Conservation (phyloP, 2,113 vertebrate genomes). For the Tauraco erythrolophus region DNA sequence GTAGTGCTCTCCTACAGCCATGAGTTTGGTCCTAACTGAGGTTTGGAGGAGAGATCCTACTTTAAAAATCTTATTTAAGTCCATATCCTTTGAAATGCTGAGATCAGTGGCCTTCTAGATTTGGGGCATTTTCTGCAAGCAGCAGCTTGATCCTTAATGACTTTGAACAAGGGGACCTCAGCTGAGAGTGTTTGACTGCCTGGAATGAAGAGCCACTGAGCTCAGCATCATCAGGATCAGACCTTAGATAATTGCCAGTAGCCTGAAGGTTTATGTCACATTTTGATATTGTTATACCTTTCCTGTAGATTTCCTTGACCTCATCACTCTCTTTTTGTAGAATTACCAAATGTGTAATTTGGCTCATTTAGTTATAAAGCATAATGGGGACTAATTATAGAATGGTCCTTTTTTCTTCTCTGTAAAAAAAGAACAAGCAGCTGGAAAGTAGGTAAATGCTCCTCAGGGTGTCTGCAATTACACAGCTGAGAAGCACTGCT, state of each 20-base stretch:
- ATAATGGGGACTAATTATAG: not conserved
- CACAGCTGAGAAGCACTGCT: not conserved
- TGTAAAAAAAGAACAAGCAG: not conserved
- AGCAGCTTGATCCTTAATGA: not conserved
- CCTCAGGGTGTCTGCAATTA: not conserved
- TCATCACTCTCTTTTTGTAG: not conserved
- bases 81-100: not conserved
- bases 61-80: not conserved
- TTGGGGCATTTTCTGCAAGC: not conserved
- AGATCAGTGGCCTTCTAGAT: not conserved
- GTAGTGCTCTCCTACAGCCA: not conserved
- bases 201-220: not conserved
- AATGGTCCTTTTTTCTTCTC: not conserved
- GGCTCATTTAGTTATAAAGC: not conserved
- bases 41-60: not conserved
- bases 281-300: not conserved
- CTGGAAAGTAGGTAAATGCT: not conserved
- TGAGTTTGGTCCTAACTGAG: not conserved
- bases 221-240: not conserved
- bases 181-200: not conserved
- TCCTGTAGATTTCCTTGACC: not conserved
- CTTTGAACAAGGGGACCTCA: not conserved
- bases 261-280: not conserved
- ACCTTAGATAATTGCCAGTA: not conserved
- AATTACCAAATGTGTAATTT: not conserved